These are phyloP conservation scores for Malthinus flaveolus DNA, from an alignment of 2,888 invertebrate genomes.

Conservation along the genomic window DNA sequence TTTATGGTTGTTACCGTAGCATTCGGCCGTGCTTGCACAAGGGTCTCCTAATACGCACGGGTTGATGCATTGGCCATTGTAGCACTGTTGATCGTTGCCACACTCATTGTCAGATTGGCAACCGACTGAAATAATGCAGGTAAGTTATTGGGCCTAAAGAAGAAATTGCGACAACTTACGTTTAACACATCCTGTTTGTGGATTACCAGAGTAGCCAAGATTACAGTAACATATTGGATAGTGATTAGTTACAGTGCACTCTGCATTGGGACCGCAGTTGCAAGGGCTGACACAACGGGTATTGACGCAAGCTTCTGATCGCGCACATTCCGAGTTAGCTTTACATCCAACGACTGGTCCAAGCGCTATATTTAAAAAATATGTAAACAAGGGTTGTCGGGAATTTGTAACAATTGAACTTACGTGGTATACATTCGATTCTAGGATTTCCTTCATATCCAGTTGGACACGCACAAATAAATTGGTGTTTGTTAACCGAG, in stretches of 20 bases:
- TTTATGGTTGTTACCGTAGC: constrained; percentile 78
- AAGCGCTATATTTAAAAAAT: constrained; percentile 57
- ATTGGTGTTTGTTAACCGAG: constrained; percentile 73
- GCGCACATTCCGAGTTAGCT: constrained; percentile 78
- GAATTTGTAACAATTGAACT: constrained; percentile 50
- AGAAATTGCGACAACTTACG: constrained; percentile 52
- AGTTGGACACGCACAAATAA: constrained; percentile 79
- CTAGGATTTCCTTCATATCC: constrained; percentile 76
- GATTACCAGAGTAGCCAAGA: constrained; percentile 83
- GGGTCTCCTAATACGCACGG: constrained; percentile 80
- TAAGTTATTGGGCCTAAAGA: neutral
- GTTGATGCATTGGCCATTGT: constrained; percentile 79
- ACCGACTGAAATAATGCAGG: constrained; percentile 64
- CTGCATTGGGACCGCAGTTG: constrained; percentile 80
- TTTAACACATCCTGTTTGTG: constrained; percentile 78
- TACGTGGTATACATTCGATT: constrained; percentile 78
- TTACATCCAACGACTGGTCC: constrained; percentile 72
- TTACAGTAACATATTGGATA: constrained; percentile 84
- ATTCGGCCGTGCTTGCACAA: constrained; percentile 83
- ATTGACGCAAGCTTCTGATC: constrained; percentile 83
- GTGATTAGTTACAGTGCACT: constrained; percentile 80
- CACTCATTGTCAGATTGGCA: constrained; percentile 85
- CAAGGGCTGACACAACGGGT: constrained; percentile 80
- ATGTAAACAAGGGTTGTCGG: neutral
- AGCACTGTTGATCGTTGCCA: constrained; percentile 76